Evolutionary conservation across 1,140 invertebrate genomes (phyloP), one percentile per base, ranked within the genome.

Genomic region (Eufriesea mexicana): DNA sequence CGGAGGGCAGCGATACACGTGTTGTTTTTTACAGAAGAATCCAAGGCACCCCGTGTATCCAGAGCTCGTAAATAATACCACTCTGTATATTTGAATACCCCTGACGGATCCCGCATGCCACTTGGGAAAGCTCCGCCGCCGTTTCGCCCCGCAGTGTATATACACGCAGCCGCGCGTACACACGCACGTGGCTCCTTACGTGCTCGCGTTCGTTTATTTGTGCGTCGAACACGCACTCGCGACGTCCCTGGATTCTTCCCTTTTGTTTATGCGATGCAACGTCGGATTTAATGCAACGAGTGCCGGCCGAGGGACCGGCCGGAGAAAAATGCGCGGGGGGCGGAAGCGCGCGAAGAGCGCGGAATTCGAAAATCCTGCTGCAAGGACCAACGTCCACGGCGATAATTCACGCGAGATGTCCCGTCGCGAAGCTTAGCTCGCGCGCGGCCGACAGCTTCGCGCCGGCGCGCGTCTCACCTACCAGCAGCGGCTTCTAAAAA

Each of bases 11-110:
- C 18, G 49, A 61, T 74, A 88, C 87, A 85, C 83, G 75, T 88
- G 87, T 86, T 82, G 81, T 89, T 89, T 89, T 77, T 81, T 82
- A 68, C 75, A 61, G 51, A 64, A 72, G 88, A 89, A 91, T 89
- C 67, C 77, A 55, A 55, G 81, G 82, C 82, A 84, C 88, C 88
- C 71, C 80, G 81, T 84, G 85, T 87, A 85, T 89, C 85, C 82
- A 75, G 73, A 70, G 85, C 89, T 92, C 92, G 92, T 93, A 93
- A 94, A 94, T 94, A 94, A 94, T 92, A 91, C 71, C 88, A 82
- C 88, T 91, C 90, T 92, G 93, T 93, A 92, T 93, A 94, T 93
- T 93, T 92, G 91, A 94, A 93, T 92, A 90, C 89, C 90, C 86
- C 92, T 92, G 92, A 93, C 89, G 90, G 89, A 93, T 93, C 88